Base-by-base conservation (phyloP, 1,140 invertebrate species). In the Seison nebaliae region DNA sequence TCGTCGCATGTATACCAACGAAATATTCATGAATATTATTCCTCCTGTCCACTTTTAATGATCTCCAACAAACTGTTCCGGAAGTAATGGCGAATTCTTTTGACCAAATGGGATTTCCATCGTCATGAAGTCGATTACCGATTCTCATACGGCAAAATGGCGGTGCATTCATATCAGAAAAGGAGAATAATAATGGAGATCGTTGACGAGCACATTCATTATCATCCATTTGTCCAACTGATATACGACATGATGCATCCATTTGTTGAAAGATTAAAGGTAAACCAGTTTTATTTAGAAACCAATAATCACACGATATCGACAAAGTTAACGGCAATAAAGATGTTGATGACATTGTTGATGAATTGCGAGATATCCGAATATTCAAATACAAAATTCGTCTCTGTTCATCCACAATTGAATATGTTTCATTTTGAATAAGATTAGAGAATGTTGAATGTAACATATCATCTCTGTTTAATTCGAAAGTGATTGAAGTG, bases 191-290 rank as follows among this genome's bases (percentile, higher is more conserved):
- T 8, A 94, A 62, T n/a, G 86, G 86, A 23, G 73, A 69, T 16
- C 83, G 70, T 68, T 79, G 76, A 45, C 83, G 65, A 1, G 81
- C 84, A 32, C 73, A 45, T 62, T 94, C 86, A 51, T 94, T 78
- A 53, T 94, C 84, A 35, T 73, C 71, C 54, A 75, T 79, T 60
- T 96, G 86, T 7, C 84, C 86, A 3, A 83, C 76, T 34, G n/a
- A n/a, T n/a, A n/a, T n/a, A 75, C 71, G 49, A 80, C 76, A 2
- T 58, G 33, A 42, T 34, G 29, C 8, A 30, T 42, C n/a, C 19
- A 42, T 18, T 39, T 28, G n/a, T 26, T 19, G 23, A 39, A n/a
- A 39, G 21, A 39, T 39, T n/a, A 40, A 12, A 3, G 38, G 38
- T 7, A 40, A 6, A 0, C 83, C 84, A 11, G 78, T 80, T 55